These are phyloP conservation scores for Drosophila guanche DNA, from an alignment of 1,140 invertebrate species.

Conservation along the genomic window DNA sequence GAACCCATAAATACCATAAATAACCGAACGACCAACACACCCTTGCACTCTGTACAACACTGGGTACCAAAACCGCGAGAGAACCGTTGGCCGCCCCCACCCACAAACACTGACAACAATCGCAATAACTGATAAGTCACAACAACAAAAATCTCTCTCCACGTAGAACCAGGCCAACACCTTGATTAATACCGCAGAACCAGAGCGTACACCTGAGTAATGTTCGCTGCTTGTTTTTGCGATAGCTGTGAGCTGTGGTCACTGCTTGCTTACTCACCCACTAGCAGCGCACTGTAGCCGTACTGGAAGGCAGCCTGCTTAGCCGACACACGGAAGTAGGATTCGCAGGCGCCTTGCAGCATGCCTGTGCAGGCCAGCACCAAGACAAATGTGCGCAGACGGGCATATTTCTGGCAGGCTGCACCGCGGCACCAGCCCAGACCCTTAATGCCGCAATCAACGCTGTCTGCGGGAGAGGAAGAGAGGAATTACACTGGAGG, in stretches of 20 bases:
- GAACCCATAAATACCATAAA: not conserved
- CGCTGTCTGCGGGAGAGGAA: constrained; percentile 75
- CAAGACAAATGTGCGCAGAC: constrained; percentile 84
- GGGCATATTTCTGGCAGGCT: constrained; percentile 86
- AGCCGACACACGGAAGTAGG: constrained; percentile 86
- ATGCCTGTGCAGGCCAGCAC: constrained; percentile 85
- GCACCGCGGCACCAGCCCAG: constrained; percentile 85
- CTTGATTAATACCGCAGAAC: constrained; percentile 12
- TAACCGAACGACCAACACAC: no score
- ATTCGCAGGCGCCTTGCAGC: constrained; percentile 85
- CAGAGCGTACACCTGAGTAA: not conserved
- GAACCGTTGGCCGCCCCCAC: not conserved
- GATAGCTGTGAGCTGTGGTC: constrained; percentile 32
- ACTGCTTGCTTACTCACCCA: constrained; percentile 82
- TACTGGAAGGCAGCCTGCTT: constrained; percentile 85
- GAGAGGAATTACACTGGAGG: constrained; percentile 1
- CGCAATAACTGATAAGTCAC: constrained; percentile 68
- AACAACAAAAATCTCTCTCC: constrained; percentile 23
- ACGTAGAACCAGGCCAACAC: constrained; percentile 55
- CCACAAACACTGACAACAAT: constrained; percentile 44
- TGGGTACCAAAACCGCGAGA: not conserved
- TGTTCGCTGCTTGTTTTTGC: constrained; percentile 34
- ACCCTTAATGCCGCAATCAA: constrained; percentile 87
- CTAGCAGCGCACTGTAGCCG: constrained; percentile 83
- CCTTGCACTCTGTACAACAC: not conserved